These are phyloP conservation scores for Glaucopsyche alexis DNA, from an alignment of 2,888 invertebrate genomes.

Conservation along the genomic window DNA sequence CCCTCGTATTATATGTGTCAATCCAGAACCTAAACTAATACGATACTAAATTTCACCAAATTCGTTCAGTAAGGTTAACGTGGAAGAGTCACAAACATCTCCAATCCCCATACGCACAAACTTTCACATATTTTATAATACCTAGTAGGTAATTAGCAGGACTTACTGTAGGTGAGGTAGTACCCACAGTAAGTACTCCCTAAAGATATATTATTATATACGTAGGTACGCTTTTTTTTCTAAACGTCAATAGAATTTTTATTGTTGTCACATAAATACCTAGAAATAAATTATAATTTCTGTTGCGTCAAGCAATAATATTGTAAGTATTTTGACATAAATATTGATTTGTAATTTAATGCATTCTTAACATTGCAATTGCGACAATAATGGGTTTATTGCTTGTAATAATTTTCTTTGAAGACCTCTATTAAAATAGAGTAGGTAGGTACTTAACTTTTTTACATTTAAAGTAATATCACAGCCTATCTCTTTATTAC, in stretches of 20 bases:
- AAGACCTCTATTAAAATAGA: not conserved
- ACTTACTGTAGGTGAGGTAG: too few species aligned
- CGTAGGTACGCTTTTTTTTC: not conserved
- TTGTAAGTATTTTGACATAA: slow-evolving; percentile 20
- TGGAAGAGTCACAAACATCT: too few species aligned
- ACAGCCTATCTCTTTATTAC: too few species aligned
- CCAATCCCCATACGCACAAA: too few species aligned
- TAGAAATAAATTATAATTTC: slow-evolving; percentile 23
- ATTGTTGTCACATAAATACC: slow-evolving; percentile 17
- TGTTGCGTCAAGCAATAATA: slow-evolving; percentile 14
- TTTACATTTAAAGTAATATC: not conserved
- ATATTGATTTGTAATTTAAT: slow-evolving; percentile 6
- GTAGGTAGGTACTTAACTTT: not conserved
- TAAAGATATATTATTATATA: too few species aligned
- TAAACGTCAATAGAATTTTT: not conserved
- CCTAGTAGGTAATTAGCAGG: too few species aligned
- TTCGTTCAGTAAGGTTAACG: too few species aligned
- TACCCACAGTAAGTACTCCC: too few species aligned
- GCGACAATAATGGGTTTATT: not conserved
- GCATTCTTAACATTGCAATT: slow-evolving; percentile 20
- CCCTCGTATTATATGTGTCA: too few species aligned
- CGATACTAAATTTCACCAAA: too few species aligned
- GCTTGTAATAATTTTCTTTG: not conserved
- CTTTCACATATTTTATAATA: too few species aligned
- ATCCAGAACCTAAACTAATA: too few species aligned